Conservation (phyloP, 2,113 vertebrate genomes). For the Campylomormyrus numenius region DNA sequence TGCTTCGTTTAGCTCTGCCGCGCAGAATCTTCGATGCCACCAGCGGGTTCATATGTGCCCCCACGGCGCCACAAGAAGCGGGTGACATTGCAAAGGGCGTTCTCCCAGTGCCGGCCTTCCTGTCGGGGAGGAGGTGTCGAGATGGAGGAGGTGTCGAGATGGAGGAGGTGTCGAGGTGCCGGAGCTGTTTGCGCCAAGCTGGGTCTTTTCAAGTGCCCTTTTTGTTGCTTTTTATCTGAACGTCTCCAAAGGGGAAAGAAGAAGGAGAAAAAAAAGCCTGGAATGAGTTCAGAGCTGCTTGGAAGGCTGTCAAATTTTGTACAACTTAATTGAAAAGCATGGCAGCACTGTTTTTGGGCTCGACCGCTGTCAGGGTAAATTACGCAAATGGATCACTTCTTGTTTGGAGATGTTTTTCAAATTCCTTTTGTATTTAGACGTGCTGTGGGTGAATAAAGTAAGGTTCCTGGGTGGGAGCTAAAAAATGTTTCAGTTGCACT, state of each 20-base stretch:
- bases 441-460: not conserved
- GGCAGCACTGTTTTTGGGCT: conserved; percentile 27
- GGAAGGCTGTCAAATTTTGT: conserved; percentile 42
- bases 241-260: conserved; percentile 15
- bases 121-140: not conserved
- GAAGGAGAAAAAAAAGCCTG: conserved; percentile 21
- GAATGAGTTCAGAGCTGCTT: conserved; percentile 44
- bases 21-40: conserved; percentile 58
- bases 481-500: not conserved
- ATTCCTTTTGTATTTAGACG: not conserved
- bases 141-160: not conserved
- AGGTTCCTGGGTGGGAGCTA: not conserved
- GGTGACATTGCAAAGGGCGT: conserved; percentile 31
- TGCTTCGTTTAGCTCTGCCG: conserved; percentile 49
- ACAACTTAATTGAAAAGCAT: conserved; percentile 46
- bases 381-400: not conserved
- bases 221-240: conserved; percentile 37
- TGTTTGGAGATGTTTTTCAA: conserved; percentile 8
- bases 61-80: conserved; percentile 3
- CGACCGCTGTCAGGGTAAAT: not conserved
- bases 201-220: not conserved
- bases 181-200: not conserved
- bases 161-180: not conserved
- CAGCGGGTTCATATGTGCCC: conserved; percentile 31
- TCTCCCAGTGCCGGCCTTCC: not conserved